Conservation (phyloP, 2,888 invertebrate genomes). For the Tricholauxania praeusta region DNA sequence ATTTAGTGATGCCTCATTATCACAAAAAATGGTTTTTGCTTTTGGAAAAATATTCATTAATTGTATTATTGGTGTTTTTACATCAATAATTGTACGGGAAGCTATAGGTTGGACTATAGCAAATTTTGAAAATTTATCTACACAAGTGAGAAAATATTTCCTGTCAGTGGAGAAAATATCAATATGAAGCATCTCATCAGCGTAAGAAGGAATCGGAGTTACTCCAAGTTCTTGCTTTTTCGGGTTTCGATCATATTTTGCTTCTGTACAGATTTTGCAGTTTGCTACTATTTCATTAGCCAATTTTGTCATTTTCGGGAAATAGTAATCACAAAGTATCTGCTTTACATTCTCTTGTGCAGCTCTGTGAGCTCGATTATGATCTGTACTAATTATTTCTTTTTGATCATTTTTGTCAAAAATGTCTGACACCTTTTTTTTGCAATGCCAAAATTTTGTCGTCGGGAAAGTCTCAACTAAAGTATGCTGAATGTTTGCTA, state of each 20-base stretch:
- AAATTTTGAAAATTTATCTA: too few species aligned
- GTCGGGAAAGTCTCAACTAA: conserved; percentile 28
- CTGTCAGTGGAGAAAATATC: conserved; percentile 46
- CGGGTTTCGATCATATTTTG: conserved; percentile 40
- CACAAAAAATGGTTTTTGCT: conserved; percentile 31
- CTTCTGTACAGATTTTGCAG: too few species aligned
- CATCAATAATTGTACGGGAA: too few species aligned
- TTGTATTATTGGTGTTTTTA: conserved; percentile 20
- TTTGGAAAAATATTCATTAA: conserved; percentile 14
- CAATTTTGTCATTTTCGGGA: too few species aligned
- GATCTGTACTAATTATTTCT: too few species aligned
- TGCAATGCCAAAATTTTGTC: conserved; percentile 17
- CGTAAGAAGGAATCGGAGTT: conserved; percentile 40
- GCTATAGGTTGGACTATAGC: too few species aligned
- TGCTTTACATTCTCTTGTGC: too few species aligned
- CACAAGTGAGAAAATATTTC: conserved; percentile 19
- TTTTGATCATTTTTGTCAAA: too few species aligned
- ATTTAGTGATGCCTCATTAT: conserved; percentile 38
- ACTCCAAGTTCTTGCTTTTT: conserved; percentile 43
- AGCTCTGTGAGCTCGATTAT: too few species aligned
- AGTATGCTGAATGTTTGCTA: conserved; percentile 26
- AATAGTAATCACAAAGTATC: too few species aligned
- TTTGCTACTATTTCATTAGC: too few species aligned
- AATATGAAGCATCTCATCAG: conserved; percentile 38
- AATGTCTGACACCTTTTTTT: too few species aligned